These are phyloP conservation scores for Stenchaetothrips biformis DNA, from an alignment of 2,888 invertebrate genomes.

Conservation along the genomic window DNA sequence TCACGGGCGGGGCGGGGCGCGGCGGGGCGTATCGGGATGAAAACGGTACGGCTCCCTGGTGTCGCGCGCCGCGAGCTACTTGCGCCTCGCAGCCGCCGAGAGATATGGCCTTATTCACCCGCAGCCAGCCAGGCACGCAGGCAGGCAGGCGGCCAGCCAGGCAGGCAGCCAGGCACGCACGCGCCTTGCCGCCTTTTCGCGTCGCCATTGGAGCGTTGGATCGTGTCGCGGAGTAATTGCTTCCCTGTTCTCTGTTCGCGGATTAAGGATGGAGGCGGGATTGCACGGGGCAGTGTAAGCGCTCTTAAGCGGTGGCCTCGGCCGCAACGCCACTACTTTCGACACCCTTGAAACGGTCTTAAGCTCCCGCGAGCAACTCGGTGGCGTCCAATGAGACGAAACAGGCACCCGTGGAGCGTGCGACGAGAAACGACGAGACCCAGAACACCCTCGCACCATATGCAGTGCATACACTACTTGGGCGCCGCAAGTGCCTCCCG, in stretches of 20 bases:
- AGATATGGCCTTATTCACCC: not conserved
- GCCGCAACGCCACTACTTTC: too few relatives aligned
- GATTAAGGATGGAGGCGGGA: too few relatives aligned
- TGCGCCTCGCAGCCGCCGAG: not conserved
- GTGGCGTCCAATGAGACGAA: too few relatives aligned
- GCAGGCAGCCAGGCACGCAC: not conserved
- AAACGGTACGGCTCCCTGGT: not conserved
- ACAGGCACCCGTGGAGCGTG: too few relatives aligned
- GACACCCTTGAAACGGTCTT: too few relatives aligned
- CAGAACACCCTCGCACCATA: too few relatives aligned
- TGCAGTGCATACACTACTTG: too few relatives aligned
- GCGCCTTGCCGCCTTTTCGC: not conserved
- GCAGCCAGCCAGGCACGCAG: not conserved
- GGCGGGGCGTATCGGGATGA: not conserved
- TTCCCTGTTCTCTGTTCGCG: not conserved
- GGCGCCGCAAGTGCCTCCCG: too few relatives aligned
- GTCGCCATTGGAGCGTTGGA: not conserved
- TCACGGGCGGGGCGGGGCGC: not conserved
- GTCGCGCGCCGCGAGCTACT: not conserved
- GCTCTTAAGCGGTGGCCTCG: too few relatives aligned
- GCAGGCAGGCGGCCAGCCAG: not conserved
- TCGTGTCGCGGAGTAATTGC: not conserved
- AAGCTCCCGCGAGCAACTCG: too few relatives aligned
- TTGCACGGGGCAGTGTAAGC: too few relatives aligned
- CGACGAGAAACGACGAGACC: too few relatives aligned